These are phyloP conservation scores for Strigamia transsilvanica DNA, from an alignment of 2,888 invertebrate genomes.

Conservation along the genomic window DNA sequence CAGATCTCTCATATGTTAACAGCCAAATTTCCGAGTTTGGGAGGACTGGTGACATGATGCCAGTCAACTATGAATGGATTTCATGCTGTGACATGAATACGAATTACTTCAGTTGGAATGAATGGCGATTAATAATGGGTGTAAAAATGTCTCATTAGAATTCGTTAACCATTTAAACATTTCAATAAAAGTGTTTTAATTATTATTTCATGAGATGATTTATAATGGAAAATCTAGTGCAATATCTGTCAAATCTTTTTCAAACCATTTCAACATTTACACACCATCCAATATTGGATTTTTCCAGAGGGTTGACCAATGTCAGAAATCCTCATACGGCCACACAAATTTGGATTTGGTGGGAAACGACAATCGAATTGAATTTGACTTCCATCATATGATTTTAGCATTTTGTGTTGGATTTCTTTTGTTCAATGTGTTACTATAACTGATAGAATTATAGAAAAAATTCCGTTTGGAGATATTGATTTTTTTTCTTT, in stretches of 20 bases:
- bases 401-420: not conserved
- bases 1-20: no score
- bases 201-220: not conserved
- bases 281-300: constrained; percentile 44
- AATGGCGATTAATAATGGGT: no score
- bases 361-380: not conserved
- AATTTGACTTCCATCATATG: not conserved
- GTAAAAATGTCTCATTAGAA: no score
- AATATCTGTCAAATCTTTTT: constrained; percentile 9
- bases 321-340: not conserved
- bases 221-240: not conserved
- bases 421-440: not conserved
- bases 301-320: constrained; percentile 28
- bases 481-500: not conserved
- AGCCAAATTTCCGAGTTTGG: no score
- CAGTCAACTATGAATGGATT: no score
- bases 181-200: no score
- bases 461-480: no score
- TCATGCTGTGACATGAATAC: no score
- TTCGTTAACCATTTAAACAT: no score
- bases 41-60: no score
- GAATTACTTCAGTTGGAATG: no score
- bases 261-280: constrained; percentile 42
- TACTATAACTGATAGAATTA: not conserved
- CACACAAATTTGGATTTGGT: not conserved